Conservation (phyloP, 2,888 invertebrate species). For the Lomographa bimaculata region DNA sequence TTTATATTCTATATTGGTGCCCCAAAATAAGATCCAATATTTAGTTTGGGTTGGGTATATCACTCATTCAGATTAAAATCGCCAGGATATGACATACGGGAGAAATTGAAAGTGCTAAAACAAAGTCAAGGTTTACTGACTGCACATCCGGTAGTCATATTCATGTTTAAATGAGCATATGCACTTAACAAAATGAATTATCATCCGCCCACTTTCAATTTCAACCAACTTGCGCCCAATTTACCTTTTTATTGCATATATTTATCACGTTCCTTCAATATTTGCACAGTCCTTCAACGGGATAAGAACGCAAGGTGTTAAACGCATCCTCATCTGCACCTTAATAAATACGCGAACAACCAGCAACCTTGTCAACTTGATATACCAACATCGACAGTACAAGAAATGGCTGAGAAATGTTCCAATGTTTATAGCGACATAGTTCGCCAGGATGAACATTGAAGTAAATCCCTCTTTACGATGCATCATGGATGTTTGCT, state of each 20-base stretch:
- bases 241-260: constrained; percentile 17
- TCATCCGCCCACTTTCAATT: constrained; percentile 23
- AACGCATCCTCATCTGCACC: constrained; percentile 21
- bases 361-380: background rate
- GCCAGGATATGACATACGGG: background rate
- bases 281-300: constrained; percentile 28
- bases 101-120: background rate
- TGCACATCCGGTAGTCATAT: constrained; percentile 6
- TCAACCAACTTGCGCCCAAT: constrained; percentile 14
- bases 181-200: constrained; percentile 16
- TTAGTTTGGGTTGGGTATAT: too few relatives aligned
- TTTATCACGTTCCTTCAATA: constrained; percentile 16
- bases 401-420: background rate
- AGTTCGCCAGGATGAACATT: constrained; percentile 2
- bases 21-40: too few relatives aligned
- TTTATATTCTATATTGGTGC: too few relatives aligned
- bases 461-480: constrained; percentile 20
- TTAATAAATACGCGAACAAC: background rate
- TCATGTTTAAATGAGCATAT: constrained; percentile 4
- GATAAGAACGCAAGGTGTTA: constrained; percentile 26
- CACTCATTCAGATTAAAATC: too few relatives aligned
- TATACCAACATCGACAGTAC: background rate
- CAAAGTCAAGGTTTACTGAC: background rate
- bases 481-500: constrained; percentile 25
- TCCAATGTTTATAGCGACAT: constrained; percentile 5